A percentile compares a stretch with the other conserved stretches of the same genome.
These are phyloP conservation scores for Sciaenops ocellatus DNA, from an alignment of 2,797 vertebrate genomes.

Conservation along the genomic window DNA sequence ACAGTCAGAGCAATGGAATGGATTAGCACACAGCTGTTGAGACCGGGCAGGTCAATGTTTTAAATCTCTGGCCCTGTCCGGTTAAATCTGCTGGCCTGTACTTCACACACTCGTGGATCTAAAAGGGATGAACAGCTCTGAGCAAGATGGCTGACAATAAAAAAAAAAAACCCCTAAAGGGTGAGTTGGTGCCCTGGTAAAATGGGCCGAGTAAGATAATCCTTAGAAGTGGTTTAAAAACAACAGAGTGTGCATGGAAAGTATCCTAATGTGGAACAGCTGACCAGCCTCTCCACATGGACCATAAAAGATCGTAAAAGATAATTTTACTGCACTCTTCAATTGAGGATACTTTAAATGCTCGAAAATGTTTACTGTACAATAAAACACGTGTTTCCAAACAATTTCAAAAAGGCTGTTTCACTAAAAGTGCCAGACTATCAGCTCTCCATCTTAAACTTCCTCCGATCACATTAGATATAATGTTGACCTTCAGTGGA, in stretches of 20 bases:
- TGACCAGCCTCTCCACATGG: neutral
- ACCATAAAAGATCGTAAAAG: constrained; percentile 3
- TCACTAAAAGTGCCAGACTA: neutral
- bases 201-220: constrained; percentile 40
- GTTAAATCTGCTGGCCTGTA: constrained; percentile 71
- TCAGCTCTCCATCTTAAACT: neutral
- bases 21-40: constrained; percentile 80
- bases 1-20: constrained; percentile 72
- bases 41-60: constrained; percentile 77
- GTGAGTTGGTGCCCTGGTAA: constrained; percentile 35
- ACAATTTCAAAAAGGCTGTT: neutral
- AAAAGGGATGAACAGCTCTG: constrained; percentile 59
- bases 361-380: neutral
- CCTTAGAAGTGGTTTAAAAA: constrained; percentile 47
- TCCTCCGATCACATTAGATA: constrained; percentile 20
- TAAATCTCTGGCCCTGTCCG: constrained; percentile 75
- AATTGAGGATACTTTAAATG: neutral
- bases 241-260: constrained; percentile 36
- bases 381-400: constrained; percentile 10
- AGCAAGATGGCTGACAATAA: constrained; percentile 46
- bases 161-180: constrained; percentile 31
- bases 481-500: constrained; percentile 47
- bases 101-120: constrained; percentile 63
- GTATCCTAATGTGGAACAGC: constrained; percentile 28
- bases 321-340: neutral